Evolutionary conservation across 2,797 vertebrate species (phyloP).

Genomic region (Luscinia megarhynchos): DNA sequence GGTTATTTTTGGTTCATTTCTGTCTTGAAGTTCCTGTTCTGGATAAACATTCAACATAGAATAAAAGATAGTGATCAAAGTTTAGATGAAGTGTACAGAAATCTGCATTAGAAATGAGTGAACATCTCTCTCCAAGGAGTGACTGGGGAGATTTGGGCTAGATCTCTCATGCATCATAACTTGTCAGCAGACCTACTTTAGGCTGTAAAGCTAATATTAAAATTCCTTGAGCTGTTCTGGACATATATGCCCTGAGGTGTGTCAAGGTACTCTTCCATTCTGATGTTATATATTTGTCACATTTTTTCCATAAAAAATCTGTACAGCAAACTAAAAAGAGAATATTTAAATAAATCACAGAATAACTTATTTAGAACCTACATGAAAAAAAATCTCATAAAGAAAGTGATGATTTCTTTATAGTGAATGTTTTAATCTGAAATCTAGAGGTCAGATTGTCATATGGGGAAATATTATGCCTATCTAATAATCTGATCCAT

Average conservation of each 20-base stretch:
- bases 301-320: not conserved
- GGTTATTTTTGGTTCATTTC: not conserved
- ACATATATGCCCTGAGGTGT: not conserved
- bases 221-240: not conserved
- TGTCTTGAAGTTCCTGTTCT: not conserved
- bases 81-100: not conserved
- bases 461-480: not conserved
- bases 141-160: not conserved
- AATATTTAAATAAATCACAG: not conserved
- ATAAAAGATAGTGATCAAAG: not conserved
- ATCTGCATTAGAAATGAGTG: not conserved
- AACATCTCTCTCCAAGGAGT: not conserved
- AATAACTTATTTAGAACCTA: not conserved
- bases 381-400: not conserved
- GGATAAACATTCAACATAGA: not conserved
- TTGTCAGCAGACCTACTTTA: not conserved
- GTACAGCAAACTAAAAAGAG: not conserved
- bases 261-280: not conserved
- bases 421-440: not conserved
- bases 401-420: not conserved
- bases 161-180: not conserved
- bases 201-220: not conserved
- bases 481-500: not conserved
- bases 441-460: not conserved
- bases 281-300: not conserved